Conservation (phyloP, 2,113 vertebrate genomes). For the Hiodon tergisus region DNA sequence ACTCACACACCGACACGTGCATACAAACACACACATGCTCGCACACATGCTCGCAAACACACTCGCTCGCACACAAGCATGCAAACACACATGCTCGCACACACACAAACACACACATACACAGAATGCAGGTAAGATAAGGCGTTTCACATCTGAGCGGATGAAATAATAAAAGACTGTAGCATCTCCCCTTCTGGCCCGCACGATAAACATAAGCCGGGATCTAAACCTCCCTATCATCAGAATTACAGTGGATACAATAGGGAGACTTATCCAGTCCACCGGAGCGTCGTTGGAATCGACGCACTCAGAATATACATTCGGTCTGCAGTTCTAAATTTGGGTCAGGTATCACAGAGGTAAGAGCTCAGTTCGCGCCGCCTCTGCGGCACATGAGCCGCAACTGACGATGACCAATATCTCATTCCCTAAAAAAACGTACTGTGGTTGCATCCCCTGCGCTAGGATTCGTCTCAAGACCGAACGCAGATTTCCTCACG, state of each 20-base stretch:
- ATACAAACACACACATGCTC: background rate
- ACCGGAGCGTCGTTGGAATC: background rate
- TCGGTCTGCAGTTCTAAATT: background rate
- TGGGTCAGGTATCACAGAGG: background rate
- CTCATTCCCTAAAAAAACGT: too few relatives aligned
- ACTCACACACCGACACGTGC: background rate
- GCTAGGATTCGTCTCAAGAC: too few relatives aligned
- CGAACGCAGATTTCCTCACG: too few relatives aligned
- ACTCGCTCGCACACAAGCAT: too few relatives aligned
- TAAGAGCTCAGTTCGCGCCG: background rate
- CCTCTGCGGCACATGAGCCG: background rate
- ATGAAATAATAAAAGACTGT: background rate
- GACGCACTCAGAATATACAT: background rate
- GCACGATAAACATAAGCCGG: background rate
- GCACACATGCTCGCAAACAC: too few relatives aligned
- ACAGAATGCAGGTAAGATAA: too few relatives aligned
- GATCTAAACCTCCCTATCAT: background rate
- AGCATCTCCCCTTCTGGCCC: background rate
- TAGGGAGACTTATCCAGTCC: background rate
- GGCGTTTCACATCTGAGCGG: too few relatives aligned
- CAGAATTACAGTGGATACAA: constrained; percentile 16
- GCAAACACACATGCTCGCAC: too few relatives aligned
- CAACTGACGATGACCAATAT: too few relatives aligned
- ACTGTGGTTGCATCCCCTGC: too few relatives aligned
- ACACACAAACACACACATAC: too few relatives aligned